Conservation (phyloP, 1,140 invertebrate genomes). For the Pectinophora gossypiella region DNA sequence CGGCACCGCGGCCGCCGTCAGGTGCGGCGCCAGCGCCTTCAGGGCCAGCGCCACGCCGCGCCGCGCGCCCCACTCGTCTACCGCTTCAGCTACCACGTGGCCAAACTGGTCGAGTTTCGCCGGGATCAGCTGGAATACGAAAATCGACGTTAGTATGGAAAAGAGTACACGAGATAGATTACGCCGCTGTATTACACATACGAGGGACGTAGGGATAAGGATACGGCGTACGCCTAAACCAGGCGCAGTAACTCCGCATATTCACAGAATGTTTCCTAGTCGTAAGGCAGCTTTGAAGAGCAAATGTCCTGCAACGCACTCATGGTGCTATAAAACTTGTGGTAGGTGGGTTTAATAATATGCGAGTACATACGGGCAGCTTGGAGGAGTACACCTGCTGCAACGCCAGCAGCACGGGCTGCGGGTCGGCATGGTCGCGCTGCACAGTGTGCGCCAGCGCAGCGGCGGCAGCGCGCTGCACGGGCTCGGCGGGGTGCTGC, state of each 20-base stretch:
- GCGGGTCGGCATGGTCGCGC: constrained; percentile 44
- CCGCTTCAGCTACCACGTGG: constrained; percentile 87
- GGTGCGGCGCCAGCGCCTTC: constrained; percentile 80
- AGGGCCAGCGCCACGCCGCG: constrained; percentile 91
- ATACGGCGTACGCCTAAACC: not conserved
- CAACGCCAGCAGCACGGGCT: constrained; percentile 79
- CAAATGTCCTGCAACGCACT: too few relatives aligned
- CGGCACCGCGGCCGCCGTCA: constrained; percentile 82
- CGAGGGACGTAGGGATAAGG: not conserved
- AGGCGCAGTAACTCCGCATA: not conserved
- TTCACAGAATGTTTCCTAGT: too few relatives aligned
- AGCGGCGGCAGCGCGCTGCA: constrained; percentile 86
- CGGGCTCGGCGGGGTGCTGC: constrained; percentile 84
- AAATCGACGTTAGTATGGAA: too few relatives aligned
- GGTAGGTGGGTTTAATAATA: too few relatives aligned
- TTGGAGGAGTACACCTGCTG: constrained; percentile 87
- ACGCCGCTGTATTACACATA: too few relatives aligned
- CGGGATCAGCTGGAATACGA: constrained; percentile 87
- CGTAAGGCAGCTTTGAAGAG: too few relatives aligned
- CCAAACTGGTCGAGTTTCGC: constrained; percentile 94
- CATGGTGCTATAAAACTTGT: too few relatives aligned
- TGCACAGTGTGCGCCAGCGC: constrained; percentile 83
- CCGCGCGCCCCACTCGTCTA: constrained; percentile 92
- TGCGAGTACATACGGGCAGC: constrained; percentile 71
- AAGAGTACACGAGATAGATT: too few relatives aligned